Evolutionary conservation across 2,113 vertebrate genomes (phyloP).

Genomic region (Ammospiza nelsoni): DNA sequence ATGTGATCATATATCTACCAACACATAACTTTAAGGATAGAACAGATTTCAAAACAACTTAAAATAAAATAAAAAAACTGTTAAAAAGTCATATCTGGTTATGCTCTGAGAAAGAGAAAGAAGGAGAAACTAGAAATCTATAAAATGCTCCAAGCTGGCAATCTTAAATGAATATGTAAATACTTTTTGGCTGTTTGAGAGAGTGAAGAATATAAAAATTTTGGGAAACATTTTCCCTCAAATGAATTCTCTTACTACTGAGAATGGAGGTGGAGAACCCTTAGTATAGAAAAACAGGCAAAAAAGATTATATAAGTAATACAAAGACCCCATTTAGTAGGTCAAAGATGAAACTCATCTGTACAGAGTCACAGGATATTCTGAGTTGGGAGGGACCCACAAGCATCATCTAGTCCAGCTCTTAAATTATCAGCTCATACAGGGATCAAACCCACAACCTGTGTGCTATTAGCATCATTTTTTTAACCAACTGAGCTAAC

Average conservation of each 20-base stretch:
- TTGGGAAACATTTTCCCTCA: background rate
- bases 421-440: background rate
- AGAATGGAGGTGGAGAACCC: background rate
- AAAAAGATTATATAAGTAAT: background rate
- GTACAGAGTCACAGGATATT: background rate
- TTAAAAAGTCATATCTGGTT: background rate
- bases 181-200: background rate
- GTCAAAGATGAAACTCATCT: background rate
- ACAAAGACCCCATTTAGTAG: background rate
- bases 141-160: background rate
- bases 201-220: background rate
- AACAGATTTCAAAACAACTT: background rate
- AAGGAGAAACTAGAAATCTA: background rate
- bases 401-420: background rate
- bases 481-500: background rate
- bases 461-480: background rate
- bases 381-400: background rate
- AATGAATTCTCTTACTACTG: background rate
- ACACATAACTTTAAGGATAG: background rate
- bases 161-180: background rate
- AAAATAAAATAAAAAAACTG: constrained; percentile 9
- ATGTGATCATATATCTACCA: constrained; percentile 21
- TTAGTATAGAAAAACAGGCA: background rate
- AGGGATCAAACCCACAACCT: background rate
- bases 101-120: background rate